Conservation (phyloP, 2,113 vertebrate genomes). For the Macquaria ambigua region DNA sequence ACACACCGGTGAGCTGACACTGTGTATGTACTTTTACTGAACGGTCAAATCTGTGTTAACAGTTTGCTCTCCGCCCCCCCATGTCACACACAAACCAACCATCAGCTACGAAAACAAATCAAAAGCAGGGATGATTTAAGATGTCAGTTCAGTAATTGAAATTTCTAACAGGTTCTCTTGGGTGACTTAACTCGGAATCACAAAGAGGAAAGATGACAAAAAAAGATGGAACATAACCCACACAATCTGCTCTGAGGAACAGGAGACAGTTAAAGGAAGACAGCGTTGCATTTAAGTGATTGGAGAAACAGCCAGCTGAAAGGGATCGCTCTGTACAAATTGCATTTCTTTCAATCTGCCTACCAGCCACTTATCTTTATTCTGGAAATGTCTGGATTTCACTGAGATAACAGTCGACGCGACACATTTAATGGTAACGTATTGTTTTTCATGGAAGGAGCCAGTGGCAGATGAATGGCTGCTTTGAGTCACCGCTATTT, state of each 20-base stretch:
- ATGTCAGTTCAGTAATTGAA: slow-evolving; percentile 40
- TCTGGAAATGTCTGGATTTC: slow-evolving; percentile 5
- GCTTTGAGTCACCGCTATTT: not conserved
- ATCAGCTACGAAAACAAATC: slow-evolving; percentile 27
- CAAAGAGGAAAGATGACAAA: slow-evolving; percentile 5
- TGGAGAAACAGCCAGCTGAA: slow-evolving; percentile 16
- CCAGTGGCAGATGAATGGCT: slow-evolving; percentile 9
- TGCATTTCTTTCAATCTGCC: slow-evolving; percentile 13
- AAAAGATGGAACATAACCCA: slow-evolving; percentile 1
- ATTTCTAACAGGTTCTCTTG: slow-evolving; percentile 15
- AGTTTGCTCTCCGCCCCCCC: not conserved
- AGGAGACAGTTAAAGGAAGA: slow-evolving; percentile 13
- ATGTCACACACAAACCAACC: slow-evolving; percentile 10
- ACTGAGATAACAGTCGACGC: slow-evolving; percentile 17
- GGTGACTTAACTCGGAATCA: slow-evolving; percentile 13
- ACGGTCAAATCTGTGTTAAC: not conserved
- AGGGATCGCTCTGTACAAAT: not conserved
- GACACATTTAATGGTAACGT: slow-evolving; percentile 30
- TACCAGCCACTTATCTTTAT: slow-evolving; percentile 16
- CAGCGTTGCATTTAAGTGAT: not conserved
- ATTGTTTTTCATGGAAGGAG: not conserved
- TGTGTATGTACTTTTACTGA: not conserved
- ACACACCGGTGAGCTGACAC: not conserved
- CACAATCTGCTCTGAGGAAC: not conserved
- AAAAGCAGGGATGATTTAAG: not conserved